A percentile compares a stretch with the other conserved stretches of the same genome.
phyloP scores from a whole-genome alignment of 37 sponge, comb jelly and placozoan genomes.

The Cladorhizidae sp. region DNA sequence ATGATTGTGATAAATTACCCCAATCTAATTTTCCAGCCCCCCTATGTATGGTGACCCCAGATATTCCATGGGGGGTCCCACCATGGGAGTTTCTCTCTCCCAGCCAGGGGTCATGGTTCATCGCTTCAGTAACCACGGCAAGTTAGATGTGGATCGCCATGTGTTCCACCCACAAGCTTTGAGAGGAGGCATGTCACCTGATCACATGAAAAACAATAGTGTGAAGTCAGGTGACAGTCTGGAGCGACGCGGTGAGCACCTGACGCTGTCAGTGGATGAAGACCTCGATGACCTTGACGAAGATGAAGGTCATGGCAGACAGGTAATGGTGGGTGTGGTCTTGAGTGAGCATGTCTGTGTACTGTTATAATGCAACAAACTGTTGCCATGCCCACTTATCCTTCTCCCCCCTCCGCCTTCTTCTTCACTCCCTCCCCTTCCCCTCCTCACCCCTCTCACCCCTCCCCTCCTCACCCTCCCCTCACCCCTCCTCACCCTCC shows the following conservation, averaged over 20 bases:
- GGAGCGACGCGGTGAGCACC: neutral
- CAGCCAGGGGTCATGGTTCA: conserved; percentile 50
- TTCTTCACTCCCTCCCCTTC: no score
- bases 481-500: no score
- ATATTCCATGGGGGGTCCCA: conserved; percentile 28
- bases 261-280: neutral
- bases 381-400: neutral
- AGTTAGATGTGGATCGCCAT: neutral
- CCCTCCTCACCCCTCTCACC: no score
- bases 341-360: neutral
- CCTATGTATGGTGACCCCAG: conserved; percentile 25
- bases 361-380: neutral
- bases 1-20: no score
- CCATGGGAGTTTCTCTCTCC: conserved; percentile 68
- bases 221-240: neutral
- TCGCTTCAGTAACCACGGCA: neutral
- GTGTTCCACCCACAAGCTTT: neutral
- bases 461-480: no score
- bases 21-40: neutral
- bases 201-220: neutral
- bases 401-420: no score
- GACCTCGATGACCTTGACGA: conserved; percentile 18
- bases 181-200: neutral
- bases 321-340: neutral
- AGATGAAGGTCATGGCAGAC: conserved; percentile 1